Base-by-base conservation (phyloP, 2,113 vertebrate species). In the Carollia perspicillata region DNA sequence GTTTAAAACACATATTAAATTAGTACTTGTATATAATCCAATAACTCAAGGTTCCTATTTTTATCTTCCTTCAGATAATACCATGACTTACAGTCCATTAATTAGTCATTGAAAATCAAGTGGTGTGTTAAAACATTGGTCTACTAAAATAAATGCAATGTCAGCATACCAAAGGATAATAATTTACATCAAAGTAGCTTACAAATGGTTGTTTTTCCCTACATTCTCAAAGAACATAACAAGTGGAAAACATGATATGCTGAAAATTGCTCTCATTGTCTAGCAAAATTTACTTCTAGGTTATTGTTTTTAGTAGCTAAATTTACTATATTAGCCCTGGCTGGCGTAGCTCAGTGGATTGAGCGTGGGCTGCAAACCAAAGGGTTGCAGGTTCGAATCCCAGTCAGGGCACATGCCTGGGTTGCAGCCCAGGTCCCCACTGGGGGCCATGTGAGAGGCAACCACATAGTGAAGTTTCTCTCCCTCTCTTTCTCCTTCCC, bases 1-100 rank as follows among this genome's bases (percentile, higher is more conserved):
- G 74, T 80, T 96, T 97, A 96, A 94, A 96, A 97, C 10, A 98
- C 20, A 96, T 47, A 86, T 72, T 90, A 88, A 78, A 26, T 94
- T 97, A 96, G 68, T 78, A 63, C 60, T 30, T 30, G 12, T 22
- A 88, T 49, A 81, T 17, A 88, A 69, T 40, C 33, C 49, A 75
- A 69, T n/a, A 75, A 51, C 11, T 75, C 40, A 65, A 89, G 30
- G 23, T 30, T 44, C 20, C 37, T n/a, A 44, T 58, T 84, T 87
- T 85, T 81, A 86, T 55, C 26, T 78, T 91, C 8, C 49, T 84
- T 89, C 6, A 60, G 78, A 71, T 58, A 69, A 89, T 63, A 55
- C 23, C 47, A 77, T 35, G 44, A 74, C 8, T 53, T 90, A n/a
- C 1, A 53, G 47, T 7, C 11, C 20, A 37, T 40, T 84, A 74